A percentile compares a stretch with the other conserved stretches of the same genome.
Evolutionary conservation across 1,140 invertebrate species (phyloP).

Genomic region (Pogonomyrmex barbatus): DNA sequence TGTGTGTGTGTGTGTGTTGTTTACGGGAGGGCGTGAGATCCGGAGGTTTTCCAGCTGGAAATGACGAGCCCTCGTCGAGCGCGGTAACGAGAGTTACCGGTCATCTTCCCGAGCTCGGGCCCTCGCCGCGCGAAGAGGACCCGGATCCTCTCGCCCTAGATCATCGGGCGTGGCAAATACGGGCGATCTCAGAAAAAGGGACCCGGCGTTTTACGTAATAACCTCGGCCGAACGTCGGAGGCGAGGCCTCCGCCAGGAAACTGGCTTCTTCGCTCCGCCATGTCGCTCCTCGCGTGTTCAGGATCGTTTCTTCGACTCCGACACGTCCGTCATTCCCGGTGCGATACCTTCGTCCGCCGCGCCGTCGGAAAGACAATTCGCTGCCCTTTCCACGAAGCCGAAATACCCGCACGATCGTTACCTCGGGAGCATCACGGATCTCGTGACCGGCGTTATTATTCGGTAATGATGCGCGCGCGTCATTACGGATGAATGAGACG

Average conservation of each 20-base stretch:
- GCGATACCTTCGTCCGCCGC: constrained; percentile 58
- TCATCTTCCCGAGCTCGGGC: constrained; percentile 41
- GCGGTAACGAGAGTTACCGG: constrained; percentile 11
- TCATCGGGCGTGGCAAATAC: constrained; percentile 69
- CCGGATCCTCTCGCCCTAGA: constrained; percentile 57
- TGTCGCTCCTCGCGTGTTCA: constrained; percentile 66
- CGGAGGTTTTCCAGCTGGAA: constrained; percentile 7
- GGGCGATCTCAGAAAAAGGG: constrained; percentile 64
- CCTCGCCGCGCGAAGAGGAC: constrained; percentile 41
- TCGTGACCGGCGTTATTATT: constrained; percentile 83
- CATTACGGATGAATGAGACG: constrained; percentile 60
- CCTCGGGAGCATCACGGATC: constrained; percentile 66
- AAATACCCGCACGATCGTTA: constrained; percentile 51
- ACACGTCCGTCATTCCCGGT: constrained; percentile 59
- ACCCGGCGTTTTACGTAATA: constrained; percentile 73
- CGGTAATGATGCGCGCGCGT: constrained; percentile 70
- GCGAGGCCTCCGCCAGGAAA: constrained; percentile 49
- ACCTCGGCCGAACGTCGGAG: constrained; percentile 53
- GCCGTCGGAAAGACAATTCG: constrained; percentile 48
- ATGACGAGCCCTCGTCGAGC: constrained; percentile 40
- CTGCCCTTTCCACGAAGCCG: constrained; percentile 56
- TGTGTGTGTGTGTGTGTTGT: not conserved
- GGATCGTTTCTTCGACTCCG: constrained; percentile 66
- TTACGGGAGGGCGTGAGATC: not conserved
- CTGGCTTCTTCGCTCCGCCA: constrained; percentile 24